Base-by-base conservation (phyloP, 2,113 vertebrate species). In the Prunella fulvescens region DNA sequence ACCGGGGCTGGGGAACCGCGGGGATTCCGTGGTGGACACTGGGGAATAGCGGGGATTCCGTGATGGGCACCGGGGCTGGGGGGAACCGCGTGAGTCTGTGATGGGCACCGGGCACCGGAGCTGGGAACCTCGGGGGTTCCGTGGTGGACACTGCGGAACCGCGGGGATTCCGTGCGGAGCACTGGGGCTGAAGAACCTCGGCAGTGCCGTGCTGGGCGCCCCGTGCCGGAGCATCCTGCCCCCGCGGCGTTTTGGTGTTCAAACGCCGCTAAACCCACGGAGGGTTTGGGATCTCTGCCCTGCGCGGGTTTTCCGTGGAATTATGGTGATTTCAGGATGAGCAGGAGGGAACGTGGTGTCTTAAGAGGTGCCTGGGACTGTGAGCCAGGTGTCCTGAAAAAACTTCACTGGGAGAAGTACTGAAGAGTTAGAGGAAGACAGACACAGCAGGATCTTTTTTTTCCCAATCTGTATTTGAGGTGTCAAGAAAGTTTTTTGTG, bases 241-340 rank as follows among this genome's bases (percentile, higher is more conserved):
- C 29, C 1, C 7, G 2, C 17, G 14, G 12, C 1, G 0, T 44
- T 47, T 3, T 2, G 28, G 2, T 19, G 50, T 12, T 47, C 19
- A 1, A 15, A 6, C n/a, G 3, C 16, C 0, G 4, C 1, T 3
- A 1, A 37, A 10, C 1, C 17, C n/a, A 0, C 8, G 35, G 28
- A 7, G 37, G 13, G 13, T 45, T 44, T 6, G 67, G 31, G 17
- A 2, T 57, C 33, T 5, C 15, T 25, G 11, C 3, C 42, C 70
- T 3, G 19, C 31, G 7, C 58, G 22, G 62, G 16, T 29, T 60
- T 26, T 9, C 14, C 17, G 3, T 19, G 5, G 40, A 3, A 25
- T 25, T 2, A 7, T 7, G 44, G 9, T 35, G 79, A 20, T 12
- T 39, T 25, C 31, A 9, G 40, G 64, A 4, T 19, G 64, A 26